Evolutionary conservation across 2,113 vertebrate genomes (phyloP), one percentile per base, ranked within the genome.

Genomic region (Otocyon megalotis): DNA sequence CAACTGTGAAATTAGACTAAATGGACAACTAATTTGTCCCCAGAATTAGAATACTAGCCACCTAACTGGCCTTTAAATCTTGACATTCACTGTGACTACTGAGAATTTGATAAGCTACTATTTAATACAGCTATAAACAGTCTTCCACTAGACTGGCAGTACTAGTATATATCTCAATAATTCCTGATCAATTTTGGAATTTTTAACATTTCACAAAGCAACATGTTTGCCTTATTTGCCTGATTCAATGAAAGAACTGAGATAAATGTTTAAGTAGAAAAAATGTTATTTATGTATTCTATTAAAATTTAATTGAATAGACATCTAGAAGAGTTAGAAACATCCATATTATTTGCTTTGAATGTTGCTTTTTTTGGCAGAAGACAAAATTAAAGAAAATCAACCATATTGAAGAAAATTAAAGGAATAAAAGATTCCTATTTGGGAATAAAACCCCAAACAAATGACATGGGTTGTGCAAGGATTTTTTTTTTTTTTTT

Each of bases 41-140:
- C 22, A 15, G 63, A 83, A 84, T 88, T 79, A 96, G 24, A 92
- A 83, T 63, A 92, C 74, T 80, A 28, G 24, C 63, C 79, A 90
- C 8, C 2, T 94, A 81, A 32, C 20, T 82, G 74, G 20, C 4
- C 69, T 92, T 17, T 88, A 94, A 71, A 15, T 93, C 54, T 56
- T 20, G n/a, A 54, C 8, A 72, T 82, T 90, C 32, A 63, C 16
- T 83, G 53, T 87, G n/a, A 76, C 12, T 88, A 60, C 11, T 93
- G 8, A 83, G 54, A 96, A 80, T 65, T 72, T 92, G 24, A 80
- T 43, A 81, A 56, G 16, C 30, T 72, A 43, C n/a, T 88, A 65
- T 56, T 88, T 94, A 92, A 85, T 32, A 50, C 22, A 65, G 8
- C 53, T 83, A 26, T 84, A 56, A 79, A 53, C 6, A 35, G 2